Conservation (phyloP, 2,113 vertebrate species). For the Glareola pratincola region DNA sequence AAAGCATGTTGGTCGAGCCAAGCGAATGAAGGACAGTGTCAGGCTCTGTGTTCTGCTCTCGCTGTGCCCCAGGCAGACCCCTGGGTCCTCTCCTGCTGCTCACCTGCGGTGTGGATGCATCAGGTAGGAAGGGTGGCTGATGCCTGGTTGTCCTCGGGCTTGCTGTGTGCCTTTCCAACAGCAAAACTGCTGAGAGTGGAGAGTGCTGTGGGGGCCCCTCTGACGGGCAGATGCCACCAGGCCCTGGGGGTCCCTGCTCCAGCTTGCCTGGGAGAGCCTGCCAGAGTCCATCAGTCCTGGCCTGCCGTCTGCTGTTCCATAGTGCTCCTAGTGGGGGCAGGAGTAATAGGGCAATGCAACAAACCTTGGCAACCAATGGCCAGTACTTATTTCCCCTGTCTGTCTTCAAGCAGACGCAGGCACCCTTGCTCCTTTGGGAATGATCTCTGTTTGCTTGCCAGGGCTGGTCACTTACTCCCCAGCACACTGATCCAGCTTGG, state of each 20-base stretch:
- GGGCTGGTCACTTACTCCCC: neutral
- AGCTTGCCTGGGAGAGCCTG: neutral
- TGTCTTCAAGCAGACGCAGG: neutral
- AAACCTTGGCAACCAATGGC: neutral
- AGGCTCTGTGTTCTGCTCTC: neutral
- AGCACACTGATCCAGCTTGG: neutral
- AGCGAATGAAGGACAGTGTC: neutral
- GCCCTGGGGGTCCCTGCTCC: neutral
- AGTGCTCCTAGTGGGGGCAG: neutral
- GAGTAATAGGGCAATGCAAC: neutral
- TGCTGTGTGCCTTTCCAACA: neutral
- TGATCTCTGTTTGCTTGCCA: neutral
- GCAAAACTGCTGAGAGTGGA: neutral
- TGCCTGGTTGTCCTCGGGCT: neutral
- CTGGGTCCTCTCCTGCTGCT: neutral
- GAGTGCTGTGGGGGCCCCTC: neutral
- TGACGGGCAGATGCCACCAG: neutral
- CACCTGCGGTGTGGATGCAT: neutral
- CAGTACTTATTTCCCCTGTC: neutral
- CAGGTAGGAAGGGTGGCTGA: neutral
- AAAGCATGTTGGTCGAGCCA: neutral
- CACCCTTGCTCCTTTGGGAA: neutral
- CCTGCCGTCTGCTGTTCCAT: accelerated
- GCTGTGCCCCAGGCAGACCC: neutral
- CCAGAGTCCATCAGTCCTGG: neutral